Evolutionary conservation across 2,888 invertebrate species (phyloP).

Genomic region (Cybosia mesomella): DNA sequence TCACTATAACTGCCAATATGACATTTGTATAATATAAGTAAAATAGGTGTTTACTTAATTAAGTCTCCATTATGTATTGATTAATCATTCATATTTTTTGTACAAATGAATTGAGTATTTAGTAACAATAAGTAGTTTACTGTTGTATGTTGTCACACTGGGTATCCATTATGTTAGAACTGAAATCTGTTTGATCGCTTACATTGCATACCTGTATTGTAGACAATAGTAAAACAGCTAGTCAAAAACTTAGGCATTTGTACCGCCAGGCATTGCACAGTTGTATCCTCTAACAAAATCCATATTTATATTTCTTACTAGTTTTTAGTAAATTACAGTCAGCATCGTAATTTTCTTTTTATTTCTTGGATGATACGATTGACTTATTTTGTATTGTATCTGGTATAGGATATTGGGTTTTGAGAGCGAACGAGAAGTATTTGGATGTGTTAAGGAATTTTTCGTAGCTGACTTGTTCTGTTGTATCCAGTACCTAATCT

Average conservation of each 20-base stretch:
- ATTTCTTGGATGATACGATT: background rate
- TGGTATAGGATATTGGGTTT: background rate
- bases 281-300: slow-evolving; percentile 42
- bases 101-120: slow-evolving; percentile 67
- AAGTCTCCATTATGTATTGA: slow-evolving; percentile 57
- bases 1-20: slow-evolving; percentile 83
- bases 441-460: background rate
- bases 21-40: slow-evolving; percentile 73
- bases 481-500: slow-evolving; percentile 9
- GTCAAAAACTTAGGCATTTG: slow-evolving; percentile 68
- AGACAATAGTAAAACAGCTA: slow-evolving; percentile 63
- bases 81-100: slow-evolving; percentile 72
- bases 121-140: slow-evolving; percentile 39
- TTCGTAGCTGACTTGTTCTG: background rate
- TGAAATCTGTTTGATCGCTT: slow-evolving; percentile 51
- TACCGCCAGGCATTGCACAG: slow-evolving; percentile 51
- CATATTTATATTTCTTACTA: slow-evolving; percentile 39
- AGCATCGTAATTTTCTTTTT: background rate
- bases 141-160: slow-evolving; percentile 39
- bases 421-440: too few relatives aligned
- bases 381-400: background rate
- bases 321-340: slow-evolving; percentile 33
- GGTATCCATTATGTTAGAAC: slow-evolving; percentile 51
- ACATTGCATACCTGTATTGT: slow-evolving; percentile 50
- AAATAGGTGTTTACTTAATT: slow-evolving; percentile 49